Percentiles rank a stretch among this genome's conserved stretches.
These are phyloP conservation scores for Nasonia giraulti DNA, from an alignment of 1,140 invertebrate species.

Conservation along the genomic window DNA sequence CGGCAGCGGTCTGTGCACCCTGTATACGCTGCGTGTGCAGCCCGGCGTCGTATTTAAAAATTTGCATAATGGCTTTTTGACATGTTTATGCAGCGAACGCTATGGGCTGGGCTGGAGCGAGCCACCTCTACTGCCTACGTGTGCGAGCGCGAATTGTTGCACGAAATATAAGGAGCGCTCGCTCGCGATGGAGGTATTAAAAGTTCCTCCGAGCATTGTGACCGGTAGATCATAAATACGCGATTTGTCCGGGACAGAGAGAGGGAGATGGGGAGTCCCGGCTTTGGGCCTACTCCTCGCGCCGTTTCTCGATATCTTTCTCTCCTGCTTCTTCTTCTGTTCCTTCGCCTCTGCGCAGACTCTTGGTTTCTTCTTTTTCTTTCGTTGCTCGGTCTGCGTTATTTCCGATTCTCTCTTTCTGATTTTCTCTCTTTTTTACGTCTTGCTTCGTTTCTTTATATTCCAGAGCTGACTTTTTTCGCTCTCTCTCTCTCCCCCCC, in stretches of 20 bases:
- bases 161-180: conserved; percentile 58
- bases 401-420: conserved; percentile 25
- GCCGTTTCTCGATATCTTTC: conserved; percentile 36
- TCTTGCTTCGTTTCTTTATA: conserved; percentile 5
- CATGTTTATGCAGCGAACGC: conserved; percentile 69
- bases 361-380: conserved; percentile 51
- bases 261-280: too few species aligned
- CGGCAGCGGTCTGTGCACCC: conserved; percentile 22
- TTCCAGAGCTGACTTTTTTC: conserved; percentile 2
- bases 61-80: conserved; percentile 71
- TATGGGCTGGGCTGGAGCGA: not conserved
- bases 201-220: conserved; percentile 64
- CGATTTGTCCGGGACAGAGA: conserved; percentile 67
- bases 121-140: conserved; percentile 44
- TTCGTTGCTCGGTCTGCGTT: conserved; percentile 36
- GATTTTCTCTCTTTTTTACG: conserved; percentile 4
- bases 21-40: conserved; percentile 58
- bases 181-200: conserved; percentile 61
- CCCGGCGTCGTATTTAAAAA: conserved; percentile 70
- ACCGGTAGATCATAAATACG: conserved; percentile 67
- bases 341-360: conserved; percentile 44
- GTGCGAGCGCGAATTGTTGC: conserved; percentile 54
- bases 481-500: not conserved
- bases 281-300: conserved; percentile 37
- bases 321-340: not conserved